Conservation (phyloP, 2,113 vertebrate genomes). For the Prietella phreatophila region DNA sequence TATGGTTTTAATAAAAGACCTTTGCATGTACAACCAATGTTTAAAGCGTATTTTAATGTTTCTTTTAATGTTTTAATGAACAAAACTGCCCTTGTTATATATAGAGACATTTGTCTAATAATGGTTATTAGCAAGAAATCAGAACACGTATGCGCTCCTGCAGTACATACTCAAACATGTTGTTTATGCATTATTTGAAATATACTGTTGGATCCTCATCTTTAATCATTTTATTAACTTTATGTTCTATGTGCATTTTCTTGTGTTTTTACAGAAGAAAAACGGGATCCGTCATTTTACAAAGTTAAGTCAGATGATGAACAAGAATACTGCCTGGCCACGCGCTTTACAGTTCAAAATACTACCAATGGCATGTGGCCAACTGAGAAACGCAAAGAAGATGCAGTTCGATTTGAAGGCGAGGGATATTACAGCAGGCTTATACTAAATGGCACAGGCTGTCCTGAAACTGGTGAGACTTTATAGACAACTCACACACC, state of each 20-base stretch:
- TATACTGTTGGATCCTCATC: background rate
- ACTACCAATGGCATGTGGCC: fast-evolving
- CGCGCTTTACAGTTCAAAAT: slow-evolving; percentile 43
- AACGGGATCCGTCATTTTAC: background rate
- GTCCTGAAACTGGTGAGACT: background rate
- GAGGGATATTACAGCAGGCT: slow-evolving; percentile 54
- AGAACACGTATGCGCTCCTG: background rate
- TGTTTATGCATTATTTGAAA: background rate
- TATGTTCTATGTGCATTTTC: background rate
- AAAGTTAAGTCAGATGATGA: fast-evolving
- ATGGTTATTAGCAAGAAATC: background rate
- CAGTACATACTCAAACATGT: background rate
- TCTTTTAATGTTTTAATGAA: background rate
- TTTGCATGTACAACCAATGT: background rate
- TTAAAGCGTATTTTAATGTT: background rate
- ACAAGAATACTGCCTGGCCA: slow-evolving; percentile 32
- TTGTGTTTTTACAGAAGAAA: slow-evolving; percentile 44
- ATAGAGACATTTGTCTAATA: background rate
- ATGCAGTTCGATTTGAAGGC: background rate
- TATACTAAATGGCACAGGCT: fast-evolving
- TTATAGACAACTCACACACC: background rate
- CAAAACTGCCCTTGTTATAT: background rate
- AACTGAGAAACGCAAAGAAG: fast-evolving
- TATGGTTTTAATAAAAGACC: background rate
- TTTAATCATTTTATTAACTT: background rate